Percentiles rank a stretch among this genome's conserved stretches.
These are phyloP conservation scores for Iselma pallidipennis DNA, from an alignment of 2,888 invertebrate species.

Conservation along the genomic window DNA sequence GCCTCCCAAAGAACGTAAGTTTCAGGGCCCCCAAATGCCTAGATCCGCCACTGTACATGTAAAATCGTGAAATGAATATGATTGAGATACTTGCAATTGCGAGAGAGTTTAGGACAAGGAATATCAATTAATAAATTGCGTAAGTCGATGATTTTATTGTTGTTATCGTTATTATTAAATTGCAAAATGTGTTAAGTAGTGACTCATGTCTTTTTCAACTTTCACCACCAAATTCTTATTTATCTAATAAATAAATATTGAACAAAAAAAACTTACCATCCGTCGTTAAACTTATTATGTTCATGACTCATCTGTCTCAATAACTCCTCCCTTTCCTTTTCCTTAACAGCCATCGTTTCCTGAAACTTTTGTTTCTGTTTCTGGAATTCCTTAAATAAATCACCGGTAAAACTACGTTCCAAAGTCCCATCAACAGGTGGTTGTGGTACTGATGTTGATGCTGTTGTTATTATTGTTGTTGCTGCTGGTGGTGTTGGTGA, in stretches of 20 bases:
- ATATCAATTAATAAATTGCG: not conserved
- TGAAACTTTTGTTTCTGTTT: slow-evolving; percentile 72
- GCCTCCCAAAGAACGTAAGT: no score
- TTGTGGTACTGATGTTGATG: slow-evolving; percentile 7
- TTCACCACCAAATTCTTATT: not conserved
- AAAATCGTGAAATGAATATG: not conserved
- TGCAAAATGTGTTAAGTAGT: not conserved
- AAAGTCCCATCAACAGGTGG: slow-evolving; percentile 32
- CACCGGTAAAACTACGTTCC: slow-evolving; percentile 64
- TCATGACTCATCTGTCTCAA: slow-evolving; percentile 56
- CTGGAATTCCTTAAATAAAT: slow-evolving; percentile 80
- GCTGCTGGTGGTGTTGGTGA: not conserved
- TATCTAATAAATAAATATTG: not conserved
- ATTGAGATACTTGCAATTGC: not conserved
- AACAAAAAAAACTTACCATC: slow-evolving; percentile 53
- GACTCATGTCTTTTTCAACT: not conserved
- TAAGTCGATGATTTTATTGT: no score
- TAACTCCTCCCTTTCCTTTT: slow-evolving; percentile 61
- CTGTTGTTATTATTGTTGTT: slow-evolving; percentile 7
- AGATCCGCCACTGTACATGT: no score
- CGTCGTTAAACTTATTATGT: slow-evolving; percentile 57
- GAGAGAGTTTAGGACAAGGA: no score
- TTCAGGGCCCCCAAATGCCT: no score
- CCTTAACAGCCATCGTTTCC: slow-evolving; percentile 61
- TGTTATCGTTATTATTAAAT: not conserved